Evolutionary conservation across 1,140 invertebrate species (phyloP), one percentile per base, ranked within the genome.

Genomic region (Polypedilum pembai): DNA sequence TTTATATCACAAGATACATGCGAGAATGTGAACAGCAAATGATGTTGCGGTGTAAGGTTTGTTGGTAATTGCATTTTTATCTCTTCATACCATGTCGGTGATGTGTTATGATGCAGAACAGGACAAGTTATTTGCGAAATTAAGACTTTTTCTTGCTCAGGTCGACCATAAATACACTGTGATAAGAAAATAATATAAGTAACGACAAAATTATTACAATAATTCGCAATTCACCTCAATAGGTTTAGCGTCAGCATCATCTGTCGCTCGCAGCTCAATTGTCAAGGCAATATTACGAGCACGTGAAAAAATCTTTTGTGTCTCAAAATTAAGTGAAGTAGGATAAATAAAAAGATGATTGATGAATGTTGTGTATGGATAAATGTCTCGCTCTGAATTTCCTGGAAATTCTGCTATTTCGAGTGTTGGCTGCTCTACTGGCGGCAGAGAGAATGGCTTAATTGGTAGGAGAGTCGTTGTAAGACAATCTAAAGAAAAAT

Each of bases 271-370:
- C 21, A 98, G 79, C 83, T 98, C 94, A 8, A 98, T 86, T 65
- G 90, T 86, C 76, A 94, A 95, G 0, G 93, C 92, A 77, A 98
- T 94, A 80, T 98, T 98, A 77, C 95, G 86, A 0, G 95, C 94
- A 80, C 94, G 84, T 0, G 88, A 90, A 80, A 95, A 95, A 78
- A 96, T 93, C 80, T 96, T 96, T 82, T 97, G 94, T n/a, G 90
- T 90, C 81, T 97, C 95, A 80, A 95, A 97, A 79, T 90, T 92
- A 8, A 98, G 83, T 74, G 84, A 86, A 75, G 92, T 83, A 0
- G 96, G 96, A 83, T 96, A 96, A 1, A 98, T 89, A 82, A 95
- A 98, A 0, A 98, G 82, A 81, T 95, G 90, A 83, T 98, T 96
- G 3, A 89, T 83, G 81, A 91, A 97, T 20, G 87, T 89, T 1